Percentiles rank a stretch among this genome's conserved stretches.
Conservation (phyloP, 2,888 invertebrate species). For the Muschampia plurimacula region DNA sequence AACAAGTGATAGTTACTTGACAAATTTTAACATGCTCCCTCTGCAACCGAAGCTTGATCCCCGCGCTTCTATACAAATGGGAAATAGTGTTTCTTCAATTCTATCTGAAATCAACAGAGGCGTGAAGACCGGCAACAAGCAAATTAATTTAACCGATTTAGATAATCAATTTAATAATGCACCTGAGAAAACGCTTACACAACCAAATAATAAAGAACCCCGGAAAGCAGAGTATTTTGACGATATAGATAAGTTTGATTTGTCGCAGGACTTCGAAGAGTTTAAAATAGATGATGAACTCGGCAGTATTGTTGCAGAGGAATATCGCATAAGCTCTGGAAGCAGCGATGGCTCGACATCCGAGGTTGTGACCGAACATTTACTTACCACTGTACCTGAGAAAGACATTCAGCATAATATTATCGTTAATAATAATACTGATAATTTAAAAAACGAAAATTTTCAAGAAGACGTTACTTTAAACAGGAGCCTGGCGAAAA, state of each 20-base stretch:
- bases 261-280: slow-evolving; percentile 92
- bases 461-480: slow-evolving; percentile 67
- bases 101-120: slow-evolving; percentile 86
- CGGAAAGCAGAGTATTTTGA: slow-evolving; percentile 80
- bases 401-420: slow-evolving; percentile 60
- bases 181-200: slow-evolving; percentile 60
- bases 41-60: slow-evolving; percentile 78
- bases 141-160: slow-evolving; percentile 76
- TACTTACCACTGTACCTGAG: slow-evolving; percentile 69
- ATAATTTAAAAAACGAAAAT: slow-evolving; percentile 59
- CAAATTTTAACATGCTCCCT: slow-evolving; percentile 73
- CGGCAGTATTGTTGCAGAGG: slow-evolving; percentile 78
- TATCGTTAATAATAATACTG: slow-evolving; percentile 51
- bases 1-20: slow-evolving; percentile 70
- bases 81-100: slow-evolving; percentile 86
- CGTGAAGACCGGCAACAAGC: slow-evolving; percentile 74
- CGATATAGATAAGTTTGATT: slow-evolving; percentile 87
- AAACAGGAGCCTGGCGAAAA: slow-evolving; percentile 65
- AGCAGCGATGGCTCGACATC: slow-evolving; percentile 80
- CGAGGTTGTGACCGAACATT: slow-evolving; percentile 75
- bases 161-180: slow-evolving; percentile 76
- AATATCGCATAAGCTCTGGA: slow-evolving; percentile 82
- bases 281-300: slow-evolving; percentile 92
- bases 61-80: slow-evolving; percentile 86
- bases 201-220: slow-evolving; percentile 60